These are phyloP conservation scores for Homarus gammarus DNA, from an alignment of 2,888 invertebrate genomes.

Conservation along the genomic window DNA sequence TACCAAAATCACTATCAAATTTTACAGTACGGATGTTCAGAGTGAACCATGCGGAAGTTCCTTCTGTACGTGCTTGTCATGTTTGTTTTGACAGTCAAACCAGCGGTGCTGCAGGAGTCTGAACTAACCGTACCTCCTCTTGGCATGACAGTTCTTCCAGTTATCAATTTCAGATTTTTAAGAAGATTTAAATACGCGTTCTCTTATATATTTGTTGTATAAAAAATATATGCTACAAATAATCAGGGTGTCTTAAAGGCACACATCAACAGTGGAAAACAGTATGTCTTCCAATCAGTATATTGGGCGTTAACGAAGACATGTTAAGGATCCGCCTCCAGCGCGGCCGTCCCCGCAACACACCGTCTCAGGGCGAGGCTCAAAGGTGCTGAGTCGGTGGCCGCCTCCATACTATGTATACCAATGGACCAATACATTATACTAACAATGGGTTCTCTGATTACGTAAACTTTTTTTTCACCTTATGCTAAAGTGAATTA, in stretches of 20 bases:
- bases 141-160: slow-evolving; percentile 3
- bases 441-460: too few relatives aligned
- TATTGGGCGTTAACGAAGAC: neutral
- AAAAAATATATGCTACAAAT: neutral
- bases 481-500: too few relatives aligned
- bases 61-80: slow-evolving; percentile 32
- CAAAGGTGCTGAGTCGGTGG: too few relatives aligned
- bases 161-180: neutral
- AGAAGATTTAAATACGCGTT: neutral
- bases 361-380: too few relatives aligned
- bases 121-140: slow-evolving; percentile 1
- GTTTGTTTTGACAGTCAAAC: slow-evolving; percentile 21
- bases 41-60: slow-evolving; percentile 15
- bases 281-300: too few relatives aligned
- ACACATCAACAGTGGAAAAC: too few relatives aligned
- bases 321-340: neutral
- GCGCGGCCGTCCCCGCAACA: neutral
- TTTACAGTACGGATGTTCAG: neutral
- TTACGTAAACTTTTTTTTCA: too few relatives aligned
- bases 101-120: neutral
- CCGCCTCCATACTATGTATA: too few relatives aligned
- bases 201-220: neutral
- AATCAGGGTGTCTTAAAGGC: too few relatives aligned
- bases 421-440: too few relatives aligned
- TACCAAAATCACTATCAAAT: too few relatives aligned